Evolutionary conservation across 2,888 invertebrate species (phyloP), one percentile per base, ranked within the genome.

Genomic region (Diarsia dahlii): DNA sequence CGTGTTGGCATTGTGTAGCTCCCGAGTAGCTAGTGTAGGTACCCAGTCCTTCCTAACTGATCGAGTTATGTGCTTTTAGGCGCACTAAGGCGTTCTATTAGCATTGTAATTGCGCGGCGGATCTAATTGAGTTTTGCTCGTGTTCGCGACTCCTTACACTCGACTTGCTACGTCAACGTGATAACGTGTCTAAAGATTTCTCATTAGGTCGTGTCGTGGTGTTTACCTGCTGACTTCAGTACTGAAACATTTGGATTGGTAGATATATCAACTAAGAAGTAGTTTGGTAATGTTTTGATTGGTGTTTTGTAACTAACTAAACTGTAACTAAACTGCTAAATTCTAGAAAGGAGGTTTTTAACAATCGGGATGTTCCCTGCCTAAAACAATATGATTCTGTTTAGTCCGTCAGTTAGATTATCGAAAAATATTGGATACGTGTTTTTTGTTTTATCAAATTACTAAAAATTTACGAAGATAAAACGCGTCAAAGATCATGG

Each of bases 11-110:
- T 75, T 75, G 80, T 74, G 56, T 63, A n/a, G n/a, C 45, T 45
- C 45, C n/a, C 13, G 52, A 54, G 46, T 58, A 58, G 15, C 54
- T 39, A 39, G n/a, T n/a, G n/a, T n/a, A n/a, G n/a, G n/a, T n/a
- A n/a, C n/a, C 39, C 39, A 50, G 34, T 58, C 58, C 65, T 75
- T 70, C 34, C 46, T 46, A 52, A n/a, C 63, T 80, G 66, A 86
- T 80, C 52, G 60, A 75, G 70, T 87, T 82, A 80, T 63, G 64
- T 66, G 71, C 72, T 79, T 75, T 76, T 58, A 72, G 67, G 65
- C 65, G 50, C 58, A 70, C 46, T 63, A 73, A 74, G 50, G 60
- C 62, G 39, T 62, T 67, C 71, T 75, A 71, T 81, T 85, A 75
- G 69, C 65, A 66, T 79, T 68, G 74, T 73, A 58, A 73, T 66